Evolutionary conservation across 1,140 invertebrate species (phyloP), one percentile per base, ranked within the genome.

Genomic region (Lucilia cuprina): DNA sequence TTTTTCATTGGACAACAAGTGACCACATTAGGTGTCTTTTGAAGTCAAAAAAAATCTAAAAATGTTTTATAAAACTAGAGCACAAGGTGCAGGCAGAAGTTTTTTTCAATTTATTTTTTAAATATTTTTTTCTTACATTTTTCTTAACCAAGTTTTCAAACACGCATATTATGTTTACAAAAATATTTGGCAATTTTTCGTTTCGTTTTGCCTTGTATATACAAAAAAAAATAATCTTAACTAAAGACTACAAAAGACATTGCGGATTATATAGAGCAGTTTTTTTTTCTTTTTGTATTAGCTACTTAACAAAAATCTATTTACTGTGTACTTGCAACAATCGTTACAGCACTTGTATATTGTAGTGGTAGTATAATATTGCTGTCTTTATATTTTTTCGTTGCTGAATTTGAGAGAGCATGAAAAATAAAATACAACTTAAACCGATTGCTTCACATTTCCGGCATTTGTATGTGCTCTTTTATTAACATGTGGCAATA

Each of bases 401-500:
- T 17, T 55, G 50, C 17, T 80, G 41, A 80, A 80, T 80, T 50
- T 80, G 77, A 80, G 77, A 25, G 47, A 49, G 77, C 77, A 80
- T 80, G 77, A 80, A 80, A 80, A 21, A 21, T 21, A 0, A 60
- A 60, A 60, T n/a, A 17, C 13, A 60, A n/a, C n/a, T 60, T 60
- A n/a, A 78, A 78, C 75, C 41, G 77, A 80, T 80, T 80, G 77
- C 77, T 30, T 80, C 77, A 80, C 77, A 80, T 80, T 80, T 80
- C 77, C 77, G 77, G 77, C 77, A 80, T 80, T 80, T 80, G 47
- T 80, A 80, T 49, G 77, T 49, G 77, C 77, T 49, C 77, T 80
- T 80, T 80, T 80, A 80, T 80, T 80, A 80, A 80, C n/a, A 49
- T 80, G 77, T 50, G 77, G 77, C 77, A 80, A 80, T 80, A 80